Percentiles rank a stretch among this genome's conserved stretches.
These are phyloP conservation scores for Rynchops niger DNA, from an alignment of 2,113 vertebrate species.

Conservation along the genomic window DNA sequence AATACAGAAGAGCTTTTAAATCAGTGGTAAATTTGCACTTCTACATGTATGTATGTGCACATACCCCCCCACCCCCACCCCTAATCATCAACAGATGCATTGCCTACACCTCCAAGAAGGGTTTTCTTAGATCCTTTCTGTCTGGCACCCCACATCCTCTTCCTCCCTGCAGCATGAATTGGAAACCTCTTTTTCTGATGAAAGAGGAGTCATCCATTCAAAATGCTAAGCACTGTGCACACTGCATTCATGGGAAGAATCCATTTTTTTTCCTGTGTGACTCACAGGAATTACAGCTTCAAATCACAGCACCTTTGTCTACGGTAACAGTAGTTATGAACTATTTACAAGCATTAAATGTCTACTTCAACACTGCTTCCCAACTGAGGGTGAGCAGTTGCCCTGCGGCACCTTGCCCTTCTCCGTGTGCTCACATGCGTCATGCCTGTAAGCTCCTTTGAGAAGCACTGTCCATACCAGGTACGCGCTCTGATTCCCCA, in stretches of 20 bases:
- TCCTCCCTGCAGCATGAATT: not conserved
- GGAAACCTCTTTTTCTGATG: not conserved
- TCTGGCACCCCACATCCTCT: not conserved
- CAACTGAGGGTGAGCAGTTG: not conserved
- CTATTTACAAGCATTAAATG: not conserved
- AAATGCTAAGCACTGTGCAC: not conserved
- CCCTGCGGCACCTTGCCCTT: not conserved
- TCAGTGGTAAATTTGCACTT: not conserved
- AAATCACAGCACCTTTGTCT: not conserved
- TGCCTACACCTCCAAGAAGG: not conserved
- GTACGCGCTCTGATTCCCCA: not conserved
- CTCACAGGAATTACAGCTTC: not conserved
- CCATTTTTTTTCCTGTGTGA: not conserved
- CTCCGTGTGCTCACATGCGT: not conserved
- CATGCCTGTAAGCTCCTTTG: not conserved
- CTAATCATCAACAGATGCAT: not conserved
- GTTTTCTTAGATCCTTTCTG: not conserved
- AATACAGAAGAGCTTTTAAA: not conserved
- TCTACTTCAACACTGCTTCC: not conserved
- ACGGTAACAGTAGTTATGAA: not conserved
- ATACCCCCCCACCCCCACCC: not conserved
- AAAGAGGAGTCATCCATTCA: not conserved
- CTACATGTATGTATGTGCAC: not conserved
- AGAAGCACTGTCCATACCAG: not conserved
- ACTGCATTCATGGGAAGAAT: not conserved